A percentile compares a stretch with the other conserved stretches of the same genome.
Evolutionary conservation across 2,797 vertebrate genomes (phyloP).

Genomic region (Odontamblyopus lacepedii): DNA sequence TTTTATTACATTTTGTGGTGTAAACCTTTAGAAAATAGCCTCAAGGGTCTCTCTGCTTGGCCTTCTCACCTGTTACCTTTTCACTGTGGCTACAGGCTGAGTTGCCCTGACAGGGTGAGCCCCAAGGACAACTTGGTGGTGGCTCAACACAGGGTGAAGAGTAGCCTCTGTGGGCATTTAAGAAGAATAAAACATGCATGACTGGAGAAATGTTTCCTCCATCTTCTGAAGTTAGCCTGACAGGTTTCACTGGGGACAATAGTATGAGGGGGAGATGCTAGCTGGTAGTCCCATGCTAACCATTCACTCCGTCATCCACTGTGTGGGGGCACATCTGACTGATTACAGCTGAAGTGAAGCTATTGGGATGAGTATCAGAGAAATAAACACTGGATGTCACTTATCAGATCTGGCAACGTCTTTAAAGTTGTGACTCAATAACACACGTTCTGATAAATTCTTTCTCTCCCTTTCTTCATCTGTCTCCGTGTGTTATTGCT

Average conservation of each 20-base stretch:
- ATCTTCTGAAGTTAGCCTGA: conserved; percentile 46
- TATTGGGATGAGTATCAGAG: conserved; percentile 31
- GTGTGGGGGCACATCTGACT: conserved; percentile 60
- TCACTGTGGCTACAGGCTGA: conserved; percentile 54
- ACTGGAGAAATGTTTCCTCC: conserved; percentile 40
- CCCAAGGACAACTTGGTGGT: conserved; percentile 50
- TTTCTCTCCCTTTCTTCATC: conserved; percentile 35
- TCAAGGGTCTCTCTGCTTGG: conserved; percentile 15
- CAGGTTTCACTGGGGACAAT: conserved; percentile 52
- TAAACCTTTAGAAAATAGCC: conserved; percentile 24
- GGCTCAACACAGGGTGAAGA: conserved; percentile 30
- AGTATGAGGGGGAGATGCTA: conserved; percentile 32
- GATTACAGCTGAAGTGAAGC: conserved; percentile 17
- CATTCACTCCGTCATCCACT: conserved; percentile 49
- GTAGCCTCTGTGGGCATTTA: conserved; percentile 29
- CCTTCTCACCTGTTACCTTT: conserved; percentile 56
- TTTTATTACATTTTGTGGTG: background rate
- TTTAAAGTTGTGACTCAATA: conserved; percentile 45
- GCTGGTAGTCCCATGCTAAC: conserved; percentile 33
- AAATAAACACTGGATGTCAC: conserved; percentile 40
- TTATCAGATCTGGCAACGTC: conserved; percentile 64
- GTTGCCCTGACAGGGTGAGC: conserved; percentile 62
- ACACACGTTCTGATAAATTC: conserved; percentile 50
- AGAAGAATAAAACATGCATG: conserved; percentile 51
- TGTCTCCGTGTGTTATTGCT: conserved; percentile 44